phyloP scores from a whole-genome alignment of 2,113 vertebrate species.

The Tonatia bakeri region DNA sequence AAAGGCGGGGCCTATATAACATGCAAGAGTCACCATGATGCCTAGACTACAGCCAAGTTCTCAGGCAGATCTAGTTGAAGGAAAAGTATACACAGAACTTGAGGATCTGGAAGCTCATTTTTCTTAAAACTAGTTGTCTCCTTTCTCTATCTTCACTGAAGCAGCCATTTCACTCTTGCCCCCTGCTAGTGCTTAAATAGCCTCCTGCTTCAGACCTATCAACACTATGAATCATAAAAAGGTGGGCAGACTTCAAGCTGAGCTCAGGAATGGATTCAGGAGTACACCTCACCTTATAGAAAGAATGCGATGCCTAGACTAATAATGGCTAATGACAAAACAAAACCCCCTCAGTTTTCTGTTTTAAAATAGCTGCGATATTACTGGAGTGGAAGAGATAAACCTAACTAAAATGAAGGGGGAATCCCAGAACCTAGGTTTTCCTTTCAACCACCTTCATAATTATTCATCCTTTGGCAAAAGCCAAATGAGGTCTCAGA shows the following conservation, averaged over 20 bases:
- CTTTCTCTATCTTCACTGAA: background rate
- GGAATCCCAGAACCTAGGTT: slow-evolving; percentile 91
- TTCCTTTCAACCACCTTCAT: slow-evolving; percentile 93
- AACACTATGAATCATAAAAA: background rate
- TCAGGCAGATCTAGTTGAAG: background rate
- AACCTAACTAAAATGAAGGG: slow-evolving; percentile 93
- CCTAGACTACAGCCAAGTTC: background rate
- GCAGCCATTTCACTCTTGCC: background rate
- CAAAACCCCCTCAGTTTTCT: background rate
- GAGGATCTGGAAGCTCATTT: background rate
- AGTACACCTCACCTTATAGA: background rate
- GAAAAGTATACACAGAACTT: background rate
- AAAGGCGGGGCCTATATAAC: background rate
- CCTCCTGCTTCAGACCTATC: background rate
- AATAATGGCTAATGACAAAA: background rate
- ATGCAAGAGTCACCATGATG: background rate
- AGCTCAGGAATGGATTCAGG: background rate
- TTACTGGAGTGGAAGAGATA: slow-evolving; percentile 79
- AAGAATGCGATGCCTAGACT: background rate
- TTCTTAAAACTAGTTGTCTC: background rate
- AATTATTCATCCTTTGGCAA: slow-evolving; percentile 88
- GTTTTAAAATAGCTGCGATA: background rate
- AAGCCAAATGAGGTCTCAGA: slow-evolving; percentile 91
- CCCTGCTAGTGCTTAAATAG: background rate
- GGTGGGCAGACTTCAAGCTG: background rate